These are phyloP conservation scores for Clytia hemisphaerica DNA, from an alignment of 30 jellyfish, hydroid and myxozoan species.

Conservation along the genomic window DNA sequence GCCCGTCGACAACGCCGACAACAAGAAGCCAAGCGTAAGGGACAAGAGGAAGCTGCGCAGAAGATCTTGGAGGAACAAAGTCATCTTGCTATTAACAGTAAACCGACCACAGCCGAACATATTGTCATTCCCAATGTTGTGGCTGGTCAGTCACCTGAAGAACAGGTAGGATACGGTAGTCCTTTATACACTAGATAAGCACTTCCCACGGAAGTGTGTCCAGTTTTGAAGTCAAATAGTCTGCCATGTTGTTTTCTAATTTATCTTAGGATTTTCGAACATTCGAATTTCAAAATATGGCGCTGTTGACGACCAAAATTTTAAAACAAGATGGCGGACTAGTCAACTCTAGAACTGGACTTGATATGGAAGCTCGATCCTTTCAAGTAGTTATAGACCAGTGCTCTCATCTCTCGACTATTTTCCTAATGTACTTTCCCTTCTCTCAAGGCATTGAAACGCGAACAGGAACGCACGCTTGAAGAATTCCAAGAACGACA, in stretches of 20 bases:
- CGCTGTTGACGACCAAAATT: neutral
- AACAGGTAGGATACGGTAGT: slow-evolving; percentile 33
- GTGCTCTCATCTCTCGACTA: too few relatives aligned
- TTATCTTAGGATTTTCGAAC: neutral
- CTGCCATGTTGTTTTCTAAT: neutral
- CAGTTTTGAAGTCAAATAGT: too few relatives aligned
- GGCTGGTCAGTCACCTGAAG: slow-evolving; percentile 55
- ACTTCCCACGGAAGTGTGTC: too few relatives aligned
- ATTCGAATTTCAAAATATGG: neutral
- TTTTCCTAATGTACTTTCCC: neutral
- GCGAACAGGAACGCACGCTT: slow-evolving; percentile 71
- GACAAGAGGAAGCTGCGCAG: slow-evolving; percentile 76
- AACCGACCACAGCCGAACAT: slow-evolving; percentile 38
- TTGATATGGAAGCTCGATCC: too few relatives aligned
- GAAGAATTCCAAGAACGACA: slow-evolving; percentile 77
- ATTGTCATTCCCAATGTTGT: slow-evolving; percentile 61
- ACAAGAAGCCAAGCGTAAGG: slow-evolving; percentile 64
- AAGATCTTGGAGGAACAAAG: slow-evolving; percentile 73
- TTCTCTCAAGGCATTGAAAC: slow-evolving; percentile 50
- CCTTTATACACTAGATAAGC: neutral
- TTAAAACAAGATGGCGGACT: too few relatives aligned
- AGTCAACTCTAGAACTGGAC: too few relatives aligned
- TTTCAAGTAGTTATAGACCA: too few relatives aligned
- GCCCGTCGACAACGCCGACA: slow-evolving; percentile 82
- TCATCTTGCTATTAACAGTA: slow-evolving; percentile 30